Base-by-base conservation (phyloP, 2,888 invertebrate genomes). In the Ichneumoninae sp. region DNA sequence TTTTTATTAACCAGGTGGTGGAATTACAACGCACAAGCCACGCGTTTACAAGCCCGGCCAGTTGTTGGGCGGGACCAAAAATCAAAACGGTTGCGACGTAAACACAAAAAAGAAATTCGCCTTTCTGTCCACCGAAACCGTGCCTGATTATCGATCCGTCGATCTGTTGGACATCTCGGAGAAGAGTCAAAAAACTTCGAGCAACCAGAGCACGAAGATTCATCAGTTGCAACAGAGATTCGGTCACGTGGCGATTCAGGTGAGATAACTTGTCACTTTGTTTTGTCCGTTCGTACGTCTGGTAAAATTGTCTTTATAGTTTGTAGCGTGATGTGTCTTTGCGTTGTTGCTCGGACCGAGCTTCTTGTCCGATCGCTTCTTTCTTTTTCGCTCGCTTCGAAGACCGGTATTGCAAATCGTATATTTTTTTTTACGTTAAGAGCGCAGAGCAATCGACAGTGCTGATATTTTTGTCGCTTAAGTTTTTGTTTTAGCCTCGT, bases 71-170 rank as follows among this genome's bases (percentile, higher is more conserved):
- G 94, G 96, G 91, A 94, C 96, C 89, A 84, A 65, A 71, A 85
- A 85, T 85, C 84, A 85, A 82, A 85, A 85, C 7, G 85, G 85
- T 19, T 85, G 85, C 60, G 96, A 97, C 93, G 95, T 96, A 63
- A 98, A 98, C 94, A 98, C 97, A 92, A 96, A 97, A 89, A 96
- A 96, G 94, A 98, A 98, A 94, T 97, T 97, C 94, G 97, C 97
- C 5, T 98, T 98, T 94, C 95, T 98, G 2, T 96, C 97, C 54
- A 96, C 96, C n/a, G 97, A 97, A 94, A 98, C 98, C 47, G 96
- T 96, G 88, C 97, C 98, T 63, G 98, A 98, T 94, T 98, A 98
- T 94, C 95, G 98, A 87, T 96, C 97, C 30, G 95, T 97, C 81
- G 96, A 96, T 91, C 94, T 95, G 81, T 94, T 94, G 80, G 94